These are phyloP conservation scores for Sebastes kiyomatsui DNA, from an alignment of 2,797 vertebrate species.

Conservation along the genomic window DNA sequence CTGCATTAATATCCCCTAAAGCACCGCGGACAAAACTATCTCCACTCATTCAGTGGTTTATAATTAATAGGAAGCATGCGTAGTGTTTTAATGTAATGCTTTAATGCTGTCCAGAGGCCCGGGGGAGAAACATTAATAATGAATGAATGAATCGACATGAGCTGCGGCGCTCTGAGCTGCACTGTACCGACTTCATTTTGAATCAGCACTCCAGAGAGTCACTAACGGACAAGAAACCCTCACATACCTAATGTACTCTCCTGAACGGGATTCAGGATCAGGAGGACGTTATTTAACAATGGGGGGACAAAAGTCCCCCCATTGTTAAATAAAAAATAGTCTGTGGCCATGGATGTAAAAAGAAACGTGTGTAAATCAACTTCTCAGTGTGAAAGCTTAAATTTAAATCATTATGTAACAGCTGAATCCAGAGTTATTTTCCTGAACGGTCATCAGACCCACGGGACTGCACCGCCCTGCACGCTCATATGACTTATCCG, in stretches of 20 bases:
- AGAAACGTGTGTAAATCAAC: no score
- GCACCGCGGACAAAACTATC: background rate
- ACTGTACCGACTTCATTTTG: constrained; percentile 36
- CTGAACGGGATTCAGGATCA: background rate
- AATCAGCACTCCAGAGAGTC: constrained; percentile 20
- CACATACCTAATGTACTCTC: background rate
- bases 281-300: background rate
- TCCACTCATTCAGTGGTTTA: constrained; percentile 28
- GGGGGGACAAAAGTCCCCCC: no score
- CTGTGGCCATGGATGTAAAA: no score
- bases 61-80: constrained; percentile 51
- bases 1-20: background rate
- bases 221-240: background rate
- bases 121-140: constrained; percentile 44
- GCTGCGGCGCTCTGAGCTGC: background rate
- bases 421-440: no score
- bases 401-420: no score
- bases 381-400: no score
- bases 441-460: no score
- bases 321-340: no score
- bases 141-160: constrained; percentile 22
- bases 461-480: no score
- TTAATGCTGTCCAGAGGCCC: constrained; percentile 35
- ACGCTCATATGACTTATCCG: no score
- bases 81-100: constrained; percentile 44